Conservation (phyloP, 2,113 vertebrate genomes). For the Gambusia affinis region DNA sequence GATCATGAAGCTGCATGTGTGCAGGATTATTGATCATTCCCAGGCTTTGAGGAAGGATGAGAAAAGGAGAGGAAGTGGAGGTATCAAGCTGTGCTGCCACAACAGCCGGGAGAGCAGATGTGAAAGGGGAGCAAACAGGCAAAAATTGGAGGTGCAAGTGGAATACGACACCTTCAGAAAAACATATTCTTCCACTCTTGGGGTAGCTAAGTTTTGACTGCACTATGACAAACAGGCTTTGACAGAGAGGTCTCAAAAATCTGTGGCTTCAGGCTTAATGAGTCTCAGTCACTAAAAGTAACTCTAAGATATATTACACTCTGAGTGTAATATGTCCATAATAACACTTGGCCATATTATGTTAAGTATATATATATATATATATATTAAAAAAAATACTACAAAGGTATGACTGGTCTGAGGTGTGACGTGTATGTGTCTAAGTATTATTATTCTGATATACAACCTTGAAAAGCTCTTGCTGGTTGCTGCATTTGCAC, state of each 20-base stretch:
- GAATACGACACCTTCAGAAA: conserved; percentile 9
- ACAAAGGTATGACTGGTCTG: too few species aligned
- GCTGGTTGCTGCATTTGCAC: too few species aligned
- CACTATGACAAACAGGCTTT: not conserved
- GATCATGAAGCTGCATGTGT: conserved; percentile 51
- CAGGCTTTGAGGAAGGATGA: conserved; percentile 63
- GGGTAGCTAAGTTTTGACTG: not conserved
- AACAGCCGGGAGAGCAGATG: conserved; percentile 32
- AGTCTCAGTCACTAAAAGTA: not conserved
- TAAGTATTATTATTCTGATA: too few species aligned
- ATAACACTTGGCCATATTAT: too few species aligned
- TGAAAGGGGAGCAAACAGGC: conserved; percentile 31
- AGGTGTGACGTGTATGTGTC: too few species aligned
- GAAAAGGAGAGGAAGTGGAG: conserved; percentile 30
- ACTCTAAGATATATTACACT: too few species aligned
- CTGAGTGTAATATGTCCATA: too few species aligned
- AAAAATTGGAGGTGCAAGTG: conserved; percentile 12
- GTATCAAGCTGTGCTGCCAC: conserved; percentile 57
- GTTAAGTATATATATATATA: too few species aligned
- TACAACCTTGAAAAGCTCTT: too few species aligned
- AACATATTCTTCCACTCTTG: not conserved
- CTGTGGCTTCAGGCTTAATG: not conserved
- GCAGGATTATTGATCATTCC: conserved; percentile 70
- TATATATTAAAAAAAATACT: too few species aligned
- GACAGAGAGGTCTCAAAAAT: not conserved